phyloP scores from a whole-genome alignment of 2,113 vertebrate species.

The Pipa parva region DNA sequence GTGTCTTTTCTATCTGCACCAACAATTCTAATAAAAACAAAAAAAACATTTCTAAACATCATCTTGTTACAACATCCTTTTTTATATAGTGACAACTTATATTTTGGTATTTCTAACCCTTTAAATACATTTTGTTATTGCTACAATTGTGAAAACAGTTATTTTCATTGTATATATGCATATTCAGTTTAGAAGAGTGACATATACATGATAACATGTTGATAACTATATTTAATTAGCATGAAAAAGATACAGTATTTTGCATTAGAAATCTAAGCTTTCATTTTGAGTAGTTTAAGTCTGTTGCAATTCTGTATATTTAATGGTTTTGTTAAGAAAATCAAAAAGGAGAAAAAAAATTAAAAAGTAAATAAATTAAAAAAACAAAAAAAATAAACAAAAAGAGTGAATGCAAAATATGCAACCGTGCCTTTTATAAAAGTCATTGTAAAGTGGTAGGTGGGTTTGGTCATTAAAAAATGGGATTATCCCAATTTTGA shows the following conservation, averaged over 20 bases:
- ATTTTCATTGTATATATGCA: slow-evolving; percentile 62
- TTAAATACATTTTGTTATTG: slow-evolving; percentile 60
- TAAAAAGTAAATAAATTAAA: slow-evolving; percentile 50
- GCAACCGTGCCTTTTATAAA: slow-evolving; percentile 99
- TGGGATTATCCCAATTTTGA: slow-evolving; percentile 74
- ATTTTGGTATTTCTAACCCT: slow-evolving; percentile 4
- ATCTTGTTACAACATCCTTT: neutral
- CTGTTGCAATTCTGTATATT: slow-evolving; percentile 90
- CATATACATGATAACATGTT: slow-evolving; percentile 61
- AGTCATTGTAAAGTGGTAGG: slow-evolving; percentile 82
- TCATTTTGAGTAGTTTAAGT: slow-evolving; percentile 70
- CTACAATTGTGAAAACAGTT: slow-evolving; percentile 61
- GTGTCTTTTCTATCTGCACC: no score
- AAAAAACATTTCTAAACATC: neutral
- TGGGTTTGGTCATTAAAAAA: slow-evolving; percentile 79
- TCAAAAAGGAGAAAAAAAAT: slow-evolving; percentile 42
- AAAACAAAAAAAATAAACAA: slow-evolving; percentile 50
- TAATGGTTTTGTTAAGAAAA: slow-evolving; percentile 87
- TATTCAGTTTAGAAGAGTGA: slow-evolving; percentile 64
- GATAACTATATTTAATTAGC: slow-evolving; percentile 72
- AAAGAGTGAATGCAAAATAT: slow-evolving; percentile 97
- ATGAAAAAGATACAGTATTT: slow-evolving; percentile 73
- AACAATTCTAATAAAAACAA: no score
- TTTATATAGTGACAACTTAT: neutral
- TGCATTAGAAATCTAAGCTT: slow-evolving; percentile 67